These are phyloP conservation scores for Linurgus olivaceus DNA, from an alignment of 2,797 vertebrate species.

Conservation along the genomic window DNA sequence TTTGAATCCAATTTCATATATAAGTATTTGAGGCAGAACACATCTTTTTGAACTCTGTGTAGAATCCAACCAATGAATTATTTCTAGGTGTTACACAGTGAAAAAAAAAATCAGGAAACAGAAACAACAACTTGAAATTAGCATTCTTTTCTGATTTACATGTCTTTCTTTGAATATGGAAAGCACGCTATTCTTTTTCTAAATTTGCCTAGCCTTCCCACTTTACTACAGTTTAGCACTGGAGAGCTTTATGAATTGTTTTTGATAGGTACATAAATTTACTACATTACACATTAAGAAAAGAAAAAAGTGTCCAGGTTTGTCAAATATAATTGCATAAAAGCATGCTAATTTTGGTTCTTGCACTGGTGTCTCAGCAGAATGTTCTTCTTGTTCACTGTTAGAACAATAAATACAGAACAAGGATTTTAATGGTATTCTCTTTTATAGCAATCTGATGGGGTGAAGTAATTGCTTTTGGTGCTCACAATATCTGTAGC, in stretches of 20 bases:
- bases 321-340: conserved; percentile 59
- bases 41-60: not conserved
- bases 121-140: not conserved
- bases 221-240: not conserved
- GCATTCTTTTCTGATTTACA: not conserved
- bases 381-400: conserved; percentile 42
- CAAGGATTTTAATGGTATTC: conserved; percentile 43
- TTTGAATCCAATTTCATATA: not conserved
- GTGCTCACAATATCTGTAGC: conserved; percentile 39
- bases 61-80: not conserved
- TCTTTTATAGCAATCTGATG: conserved; percentile 58
- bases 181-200: not conserved
- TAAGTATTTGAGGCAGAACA: not conserved
- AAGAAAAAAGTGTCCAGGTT: conserved; percentile 26
- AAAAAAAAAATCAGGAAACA: not conserved
- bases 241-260: not conserved
- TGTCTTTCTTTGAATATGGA: not conserved
- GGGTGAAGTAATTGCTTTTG: conserved; percentile 62
- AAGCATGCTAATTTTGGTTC: conserved; percentile 46
- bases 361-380: conserved; percentile 30
- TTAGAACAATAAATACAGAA: conserved; percentile 53
- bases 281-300: conserved; percentile 11
- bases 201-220: not conserved
- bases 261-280: conserved; percentile 52
- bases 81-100: not conserved